A percentile compares a stretch with the other conserved stretches of the same genome.
These are phyloP conservation scores for Sepiola atlantica DNA, from an alignment of 2,888 invertebrate species.

Conservation along the genomic window DNA sequence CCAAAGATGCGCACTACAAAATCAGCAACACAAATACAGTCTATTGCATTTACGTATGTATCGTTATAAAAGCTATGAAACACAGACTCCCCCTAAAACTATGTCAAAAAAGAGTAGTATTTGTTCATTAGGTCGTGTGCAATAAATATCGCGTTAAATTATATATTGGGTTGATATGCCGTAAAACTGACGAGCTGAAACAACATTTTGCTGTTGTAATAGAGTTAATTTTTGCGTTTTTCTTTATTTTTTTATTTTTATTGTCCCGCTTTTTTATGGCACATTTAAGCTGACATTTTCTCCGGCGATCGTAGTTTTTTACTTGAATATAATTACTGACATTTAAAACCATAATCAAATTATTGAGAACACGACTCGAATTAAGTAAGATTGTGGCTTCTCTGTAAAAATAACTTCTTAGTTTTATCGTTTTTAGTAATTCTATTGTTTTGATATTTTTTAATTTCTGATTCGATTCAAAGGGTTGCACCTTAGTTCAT, in stretches of 20 bases:
- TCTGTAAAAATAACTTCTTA: neutral
- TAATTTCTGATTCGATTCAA: neutral
- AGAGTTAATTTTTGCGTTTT: neutral
- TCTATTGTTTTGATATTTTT: no score
- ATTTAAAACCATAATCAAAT: neutral
- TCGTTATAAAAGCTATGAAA: no score
- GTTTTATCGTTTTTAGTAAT: neutral
- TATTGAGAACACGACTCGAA: neutral
- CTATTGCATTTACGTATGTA: no score
- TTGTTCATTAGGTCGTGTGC: no score
- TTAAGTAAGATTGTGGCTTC: neutral
- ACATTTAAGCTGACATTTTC: neutral
- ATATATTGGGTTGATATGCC: no score
- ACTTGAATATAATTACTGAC: conserved; percentile 32
- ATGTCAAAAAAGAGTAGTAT: no score
- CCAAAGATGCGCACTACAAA: no score
- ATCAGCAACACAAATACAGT: no score
- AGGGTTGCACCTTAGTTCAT: no score
- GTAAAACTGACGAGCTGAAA: no score
- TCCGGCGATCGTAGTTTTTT: neutral
- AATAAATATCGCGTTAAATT: neutral
- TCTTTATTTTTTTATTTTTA: neutral
- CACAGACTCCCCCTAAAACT: no score
- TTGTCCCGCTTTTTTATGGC: neutral
- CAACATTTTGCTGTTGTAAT: no score